Evolutionary conservation across 2,113 vertebrate genomes (phyloP).

Genomic region (Mionectes macconnelli): DNA sequence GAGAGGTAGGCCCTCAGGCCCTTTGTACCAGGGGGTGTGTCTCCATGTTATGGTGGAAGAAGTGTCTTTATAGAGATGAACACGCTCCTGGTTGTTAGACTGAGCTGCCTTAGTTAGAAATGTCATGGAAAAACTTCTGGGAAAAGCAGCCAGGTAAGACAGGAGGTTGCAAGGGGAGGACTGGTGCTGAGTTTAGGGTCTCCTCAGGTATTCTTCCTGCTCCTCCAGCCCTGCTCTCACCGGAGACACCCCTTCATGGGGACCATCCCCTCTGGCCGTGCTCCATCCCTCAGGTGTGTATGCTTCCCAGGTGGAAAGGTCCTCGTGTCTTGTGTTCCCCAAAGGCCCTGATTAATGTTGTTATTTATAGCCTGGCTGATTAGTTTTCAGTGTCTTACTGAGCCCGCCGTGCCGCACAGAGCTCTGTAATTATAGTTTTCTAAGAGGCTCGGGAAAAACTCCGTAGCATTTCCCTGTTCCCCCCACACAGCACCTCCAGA

Average conservation of each 20-base stretch:
- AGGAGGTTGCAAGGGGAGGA: not conserved
- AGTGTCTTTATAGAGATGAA: not conserved
- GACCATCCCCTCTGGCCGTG: not conserved
- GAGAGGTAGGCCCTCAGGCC: not conserved
- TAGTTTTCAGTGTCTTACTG: not conserved
- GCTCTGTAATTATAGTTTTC: not conserved
- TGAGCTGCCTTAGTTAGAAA: not conserved
- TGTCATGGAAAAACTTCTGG: accelerated
- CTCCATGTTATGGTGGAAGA: accelerated
- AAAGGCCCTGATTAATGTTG: not conserved
- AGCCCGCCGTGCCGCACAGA: not conserved
- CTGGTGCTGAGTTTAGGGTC: not conserved
- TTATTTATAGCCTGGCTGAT: not conserved
- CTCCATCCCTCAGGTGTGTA: not conserved
- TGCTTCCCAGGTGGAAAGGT: not conserved
- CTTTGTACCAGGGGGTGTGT: not conserved
- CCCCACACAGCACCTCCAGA: not conserved
- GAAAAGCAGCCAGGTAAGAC: not conserved
- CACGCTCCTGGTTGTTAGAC: not conserved
- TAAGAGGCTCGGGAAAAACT: not conserved
- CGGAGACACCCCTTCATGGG: accelerated
- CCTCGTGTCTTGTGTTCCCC: not conserved
- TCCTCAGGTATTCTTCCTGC: not conserved
- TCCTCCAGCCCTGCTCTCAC: not conserved
- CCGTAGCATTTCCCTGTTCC: not conserved